Conservation (phyloP, 2,888 invertebrate species). For the Agrypnus murinus region DNA sequence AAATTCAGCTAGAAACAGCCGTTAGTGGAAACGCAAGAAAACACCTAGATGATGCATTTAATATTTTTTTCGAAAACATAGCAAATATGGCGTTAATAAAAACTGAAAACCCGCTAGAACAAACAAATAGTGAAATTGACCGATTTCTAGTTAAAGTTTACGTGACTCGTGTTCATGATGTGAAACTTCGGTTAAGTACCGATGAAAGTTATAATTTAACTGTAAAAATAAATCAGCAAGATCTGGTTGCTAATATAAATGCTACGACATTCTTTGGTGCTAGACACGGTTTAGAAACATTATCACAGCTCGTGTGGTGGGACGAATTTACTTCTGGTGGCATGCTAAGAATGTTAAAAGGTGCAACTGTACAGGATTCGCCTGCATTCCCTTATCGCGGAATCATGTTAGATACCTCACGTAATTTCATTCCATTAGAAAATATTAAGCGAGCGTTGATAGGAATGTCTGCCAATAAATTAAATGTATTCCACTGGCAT, state of each 20-base stretch:
- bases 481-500: conserved; percentile 97
- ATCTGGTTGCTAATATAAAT: conserved; percentile 76
- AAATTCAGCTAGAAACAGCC: conserved; percentile 72
- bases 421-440: conserved; percentile 88
- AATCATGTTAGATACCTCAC: conserved; percentile 90
- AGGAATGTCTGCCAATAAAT: conserved; percentile 91
- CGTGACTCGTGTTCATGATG: conserved; percentile 71
- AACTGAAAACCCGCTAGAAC: conserved; percentile 57
- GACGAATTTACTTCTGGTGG: conserved; percentile 78
- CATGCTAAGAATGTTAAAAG: conserved; percentile 78
- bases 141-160: conserved; percentile 73
- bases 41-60: conserved; percentile 73
- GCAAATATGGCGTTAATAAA: conserved; percentile 59
- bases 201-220: conserved; percentile 85
- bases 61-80: conserved; percentile 70
- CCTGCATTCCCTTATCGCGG: conserved; percentile 90
- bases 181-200: conserved; percentile 78
- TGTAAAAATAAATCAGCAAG: conserved; percentile 70
- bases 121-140: conserved; percentile 63
- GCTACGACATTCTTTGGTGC: conserved; percentile 85
- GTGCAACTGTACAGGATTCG: conserved; percentile 82
- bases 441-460: conserved; percentile 84
- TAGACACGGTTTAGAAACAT: conserved; percentile 84
- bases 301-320: conserved; percentile 88
- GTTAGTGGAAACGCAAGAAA: conserved; percentile 69